These are phyloP conservation scores for Trematocara stigmaticum DNA, from an alignment of 2,113 vertebrate genomes.

Conservation along the genomic window DNA sequence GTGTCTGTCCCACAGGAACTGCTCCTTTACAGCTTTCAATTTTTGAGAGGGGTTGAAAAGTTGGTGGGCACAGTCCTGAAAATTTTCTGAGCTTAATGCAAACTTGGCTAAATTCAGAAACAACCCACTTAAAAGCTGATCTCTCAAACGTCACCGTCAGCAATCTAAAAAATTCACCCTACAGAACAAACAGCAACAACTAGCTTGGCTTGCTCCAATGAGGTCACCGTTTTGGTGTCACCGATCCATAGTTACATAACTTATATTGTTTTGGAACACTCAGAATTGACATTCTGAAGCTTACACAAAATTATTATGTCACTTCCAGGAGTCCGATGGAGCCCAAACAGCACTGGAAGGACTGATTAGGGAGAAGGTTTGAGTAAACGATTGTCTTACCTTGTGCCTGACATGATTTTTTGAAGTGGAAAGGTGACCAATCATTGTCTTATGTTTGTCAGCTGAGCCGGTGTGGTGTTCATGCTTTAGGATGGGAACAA, in stretches of 20 bases:
- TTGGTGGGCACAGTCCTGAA: neutral
- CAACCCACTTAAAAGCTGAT: neutral
- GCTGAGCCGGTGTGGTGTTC: slow-evolving; percentile 46
- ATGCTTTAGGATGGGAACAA: slow-evolving; percentile 64
- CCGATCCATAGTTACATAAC: neutral
- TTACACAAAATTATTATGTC: neutral
- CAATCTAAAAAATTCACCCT: neutral
- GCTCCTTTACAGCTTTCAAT: neutral
- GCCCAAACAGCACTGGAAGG: neutral
- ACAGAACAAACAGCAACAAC: neutral
- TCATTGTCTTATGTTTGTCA: slow-evolving; percentile 45
- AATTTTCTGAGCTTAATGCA: neutral
- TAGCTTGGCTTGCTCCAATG: neutral
- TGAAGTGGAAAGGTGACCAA: neutral
- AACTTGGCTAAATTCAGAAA: neutral
- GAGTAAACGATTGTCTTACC: neutral
- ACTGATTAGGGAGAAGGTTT: neutral
- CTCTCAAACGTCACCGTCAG: neutral
- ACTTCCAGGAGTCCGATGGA: neutral
- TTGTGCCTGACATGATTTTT: neutral
- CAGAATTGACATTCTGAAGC: neutral
- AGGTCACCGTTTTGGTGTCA: neutral
- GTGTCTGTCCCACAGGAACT: neutral
- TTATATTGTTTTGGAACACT: neutral
- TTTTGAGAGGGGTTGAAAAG: neutral